These are phyloP conservation scores for Chalcosyrphus nemorum DNA, from an alignment of 2,888 invertebrate genomes.

Conservation along the genomic window DNA sequence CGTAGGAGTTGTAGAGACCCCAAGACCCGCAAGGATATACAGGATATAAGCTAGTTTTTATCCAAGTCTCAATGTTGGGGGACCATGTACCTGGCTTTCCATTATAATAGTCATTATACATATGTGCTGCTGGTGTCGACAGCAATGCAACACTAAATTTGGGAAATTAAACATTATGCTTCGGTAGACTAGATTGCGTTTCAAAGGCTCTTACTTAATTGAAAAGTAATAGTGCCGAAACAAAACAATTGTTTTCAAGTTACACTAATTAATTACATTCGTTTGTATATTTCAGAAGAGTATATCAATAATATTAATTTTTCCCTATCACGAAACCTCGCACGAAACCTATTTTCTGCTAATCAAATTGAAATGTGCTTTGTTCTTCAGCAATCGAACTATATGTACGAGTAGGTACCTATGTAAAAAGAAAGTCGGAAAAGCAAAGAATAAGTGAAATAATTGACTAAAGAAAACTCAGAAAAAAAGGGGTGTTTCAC, in stretches of 20 bases:
- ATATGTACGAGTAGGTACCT: neutral
- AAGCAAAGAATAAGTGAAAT: constrained; percentile 12
- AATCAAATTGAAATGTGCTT: constrained; percentile 31
- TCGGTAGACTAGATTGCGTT: neutral
- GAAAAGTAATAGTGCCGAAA: neutral
- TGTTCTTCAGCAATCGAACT: neutral
- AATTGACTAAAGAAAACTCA: constrained; percentile 38
- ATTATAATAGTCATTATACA: no score
- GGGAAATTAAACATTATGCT: neutral
- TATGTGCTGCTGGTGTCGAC: no score
- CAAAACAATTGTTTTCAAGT: neutral
- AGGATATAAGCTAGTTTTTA: no score
- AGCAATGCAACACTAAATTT: no score
- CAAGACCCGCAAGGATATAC: no score
- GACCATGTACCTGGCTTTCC: no score
- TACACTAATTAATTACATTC: neutral
- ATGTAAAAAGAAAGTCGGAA: neutral
- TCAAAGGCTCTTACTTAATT: neutral
- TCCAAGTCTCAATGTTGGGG: no score
- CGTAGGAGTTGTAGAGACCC: no score
- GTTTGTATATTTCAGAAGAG: neutral
- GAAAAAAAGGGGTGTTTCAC: constrained; percentile 32
- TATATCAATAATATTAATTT: constrained; percentile 7
- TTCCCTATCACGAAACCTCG: neutral
- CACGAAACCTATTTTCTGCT: constrained; percentile 14